Conservation (phyloP, 2,888 invertebrate genomes). For the Agriopis marginaria region DNA sequence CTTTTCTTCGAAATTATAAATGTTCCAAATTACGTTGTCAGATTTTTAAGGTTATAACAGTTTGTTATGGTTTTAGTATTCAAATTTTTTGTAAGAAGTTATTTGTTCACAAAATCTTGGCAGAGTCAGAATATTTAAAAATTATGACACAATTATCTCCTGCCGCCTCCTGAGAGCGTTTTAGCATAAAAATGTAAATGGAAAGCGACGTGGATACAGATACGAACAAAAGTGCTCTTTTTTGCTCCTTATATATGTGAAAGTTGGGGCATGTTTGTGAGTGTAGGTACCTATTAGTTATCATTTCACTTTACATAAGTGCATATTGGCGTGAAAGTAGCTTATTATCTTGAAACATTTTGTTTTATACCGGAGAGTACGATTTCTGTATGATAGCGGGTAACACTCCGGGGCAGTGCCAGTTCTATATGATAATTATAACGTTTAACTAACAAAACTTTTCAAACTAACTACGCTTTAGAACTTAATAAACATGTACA, state of each 20-base stretch:
- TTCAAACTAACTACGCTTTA: too few species aligned
- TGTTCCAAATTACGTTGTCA: slow-evolving; percentile 8
- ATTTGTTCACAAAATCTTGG: slow-evolving; percentile 24
- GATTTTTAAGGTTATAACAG: slow-evolving; percentile 16
- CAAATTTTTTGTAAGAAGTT: slow-evolving; percentile 11
- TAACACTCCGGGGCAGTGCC: too few species aligned
- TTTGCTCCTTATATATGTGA: not conserved
- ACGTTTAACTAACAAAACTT: too few species aligned
- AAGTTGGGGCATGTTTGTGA: not conserved
- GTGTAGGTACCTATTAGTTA: not conserved
- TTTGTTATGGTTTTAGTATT: slow-evolving; percentile 28
- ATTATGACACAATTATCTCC: slow-evolving; percentile 38
- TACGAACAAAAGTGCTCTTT: slow-evolving; percentile 10
- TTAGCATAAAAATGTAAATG: slow-evolving; percentile 46
- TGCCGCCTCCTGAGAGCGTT: slow-evolving; percentile 35
- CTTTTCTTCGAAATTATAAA: slow-evolving; percentile 11
- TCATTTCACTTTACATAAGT: not conserved
- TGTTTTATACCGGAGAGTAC: too few species aligned
- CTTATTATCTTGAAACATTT: too few species aligned
- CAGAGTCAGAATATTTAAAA: slow-evolving; percentile 27
- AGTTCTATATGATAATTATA: too few species aligned
- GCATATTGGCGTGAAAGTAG: too few species aligned
- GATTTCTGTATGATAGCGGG: too few species aligned
- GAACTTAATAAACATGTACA: too few species aligned
- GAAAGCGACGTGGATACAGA: slow-evolving; percentile 45